A percentile compares a stretch with the other conserved stretches of the same genome.
These are phyloP conservation scores for Orius insidiosus DNA, from an alignment of 1,140 invertebrate species.

Conservation along the genomic window DNA sequence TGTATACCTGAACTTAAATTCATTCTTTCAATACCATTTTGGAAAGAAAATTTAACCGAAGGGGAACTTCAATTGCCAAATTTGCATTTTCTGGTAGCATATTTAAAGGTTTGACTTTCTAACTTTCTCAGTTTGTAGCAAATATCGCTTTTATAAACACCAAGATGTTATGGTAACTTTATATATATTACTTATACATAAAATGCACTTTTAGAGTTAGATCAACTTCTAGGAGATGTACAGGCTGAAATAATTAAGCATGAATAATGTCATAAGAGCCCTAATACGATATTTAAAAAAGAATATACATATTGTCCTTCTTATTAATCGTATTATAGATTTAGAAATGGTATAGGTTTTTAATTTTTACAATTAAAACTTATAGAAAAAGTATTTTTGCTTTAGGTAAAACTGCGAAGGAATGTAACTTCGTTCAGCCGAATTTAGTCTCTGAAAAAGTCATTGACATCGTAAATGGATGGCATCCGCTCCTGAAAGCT, in stretches of 20 bases:
- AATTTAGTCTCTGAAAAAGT: conserved; percentile 17
- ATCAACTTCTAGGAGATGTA: conserved; percentile 53
- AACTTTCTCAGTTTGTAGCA: conserved; percentile 44
- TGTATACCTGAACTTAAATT: conserved; percentile 70
- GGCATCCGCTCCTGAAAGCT: conserved; percentile 62
- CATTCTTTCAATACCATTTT: conserved; percentile 47
- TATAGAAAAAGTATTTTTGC: conserved; percentile 6
- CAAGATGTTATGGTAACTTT: conserved; percentile 43
- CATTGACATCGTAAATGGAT: conserved; percentile 50
- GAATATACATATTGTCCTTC: conserved; percentile 37
- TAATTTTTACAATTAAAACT: not conserved
- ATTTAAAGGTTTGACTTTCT: too few species aligned
- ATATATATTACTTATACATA: conserved; percentile 14
- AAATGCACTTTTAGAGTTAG: conserved; percentile 52
- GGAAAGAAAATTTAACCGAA: conserved; percentile 31
- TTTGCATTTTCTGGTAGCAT: conserved; percentile 42
- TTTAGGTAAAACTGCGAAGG: conserved; percentile 11
- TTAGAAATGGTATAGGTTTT: conserved; percentile 50
- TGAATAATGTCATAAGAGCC: conserved; percentile 52
- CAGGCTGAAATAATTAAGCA: conserved; percentile 55
- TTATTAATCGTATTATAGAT: conserved; percentile 46
- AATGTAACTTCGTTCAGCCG: conserved; percentile 11
- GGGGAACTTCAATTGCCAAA: conserved; percentile 37
- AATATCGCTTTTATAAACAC: conserved; percentile 56
- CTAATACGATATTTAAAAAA: conserved; percentile 45